Conservation (phyloP, 2,888 invertebrate genomes). For the Norana najaformis region DNA sequence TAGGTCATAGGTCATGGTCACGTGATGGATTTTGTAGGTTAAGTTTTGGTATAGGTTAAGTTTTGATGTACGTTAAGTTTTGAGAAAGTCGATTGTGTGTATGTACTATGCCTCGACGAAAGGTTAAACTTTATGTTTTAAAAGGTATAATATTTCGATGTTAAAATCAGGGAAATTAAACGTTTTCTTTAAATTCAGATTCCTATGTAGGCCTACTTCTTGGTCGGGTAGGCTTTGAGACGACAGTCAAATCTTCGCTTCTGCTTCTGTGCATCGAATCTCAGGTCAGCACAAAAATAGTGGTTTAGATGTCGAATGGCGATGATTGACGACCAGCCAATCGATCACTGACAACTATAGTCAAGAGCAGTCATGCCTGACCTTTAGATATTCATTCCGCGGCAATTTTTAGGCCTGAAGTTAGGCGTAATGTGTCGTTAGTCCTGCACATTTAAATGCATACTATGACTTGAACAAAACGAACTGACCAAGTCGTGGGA, state of each 20-base stretch:
- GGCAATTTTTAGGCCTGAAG: not conserved
- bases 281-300: not conserved
- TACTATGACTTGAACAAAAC: not conserved
- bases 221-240: not conserved
- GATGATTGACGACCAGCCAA: not conserved
- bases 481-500: not conserved
- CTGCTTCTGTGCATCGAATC: not conserved
- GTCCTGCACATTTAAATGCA: not conserved
- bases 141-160: too few species aligned
- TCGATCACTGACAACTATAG: not conserved
- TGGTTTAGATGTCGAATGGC: not conserved
- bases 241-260: too few species aligned
- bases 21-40: too few species aligned
- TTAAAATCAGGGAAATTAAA: too few species aligned
- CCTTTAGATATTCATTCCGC: constrained; percentile 13
- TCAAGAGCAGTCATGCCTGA: not conserved
- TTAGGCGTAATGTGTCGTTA: not conserved
- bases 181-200: not conserved
- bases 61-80: too few species aligned
- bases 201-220: not conserved
- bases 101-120: too few species aligned
- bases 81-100: too few species aligned
- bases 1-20: too few species aligned
- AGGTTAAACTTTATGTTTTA: too few species aligned
- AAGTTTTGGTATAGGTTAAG: too few species aligned